Evolutionary conservation across 2,113 vertebrate genomes (phyloP), one percentile per base, ranked within the genome.

Genomic region (Chelonoidis abingdonii): DNA sequence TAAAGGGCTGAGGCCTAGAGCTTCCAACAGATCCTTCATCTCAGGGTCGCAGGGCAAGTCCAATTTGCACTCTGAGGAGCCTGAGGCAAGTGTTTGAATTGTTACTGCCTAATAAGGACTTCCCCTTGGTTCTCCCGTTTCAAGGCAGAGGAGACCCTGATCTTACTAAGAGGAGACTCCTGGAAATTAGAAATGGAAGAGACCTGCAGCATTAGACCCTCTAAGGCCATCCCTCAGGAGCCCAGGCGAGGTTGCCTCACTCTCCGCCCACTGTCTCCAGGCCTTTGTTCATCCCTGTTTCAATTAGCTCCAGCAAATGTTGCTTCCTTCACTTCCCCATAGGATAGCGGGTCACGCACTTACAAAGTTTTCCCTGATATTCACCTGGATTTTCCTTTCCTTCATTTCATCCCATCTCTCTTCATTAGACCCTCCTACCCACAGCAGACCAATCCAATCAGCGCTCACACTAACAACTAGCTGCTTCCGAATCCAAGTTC

Each of bases 1-100:
- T 62, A 2, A 1, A 44, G 35, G 1, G 5, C 3, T 31, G 29
- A 19, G 14, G 9, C 65, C 3, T 4, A n/a, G n/a, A 75, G n/a
- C 3, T 83, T 59, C 0, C 0, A 25, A 44, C 75, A 52, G 12
- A 72, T 49, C 52, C 1, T n/a, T 31, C 27, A 27, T 24, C 75
- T 27, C 1, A 0, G 54, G 44, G 31, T 25, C 44, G 47, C 44
- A 27, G 24, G 41, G 29, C 75, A 47, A 78, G 13, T 44, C 41
- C 75, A 78, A 2, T 41, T 7, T 78, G 41, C 25, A 44, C 41
- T 78, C 41, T 47, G 27, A 38, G 53, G 8, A 49, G 6, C 25
- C 62, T 6, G 56, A 22, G 75, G 44, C 49, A 4, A 9, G 62
- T 85, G 31, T 31, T 27, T 38, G 44, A 54, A 19, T 5, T 1